Conservation (phyloP, 2,113 vertebrate genomes). For the Aplodontia rufa region DNA sequence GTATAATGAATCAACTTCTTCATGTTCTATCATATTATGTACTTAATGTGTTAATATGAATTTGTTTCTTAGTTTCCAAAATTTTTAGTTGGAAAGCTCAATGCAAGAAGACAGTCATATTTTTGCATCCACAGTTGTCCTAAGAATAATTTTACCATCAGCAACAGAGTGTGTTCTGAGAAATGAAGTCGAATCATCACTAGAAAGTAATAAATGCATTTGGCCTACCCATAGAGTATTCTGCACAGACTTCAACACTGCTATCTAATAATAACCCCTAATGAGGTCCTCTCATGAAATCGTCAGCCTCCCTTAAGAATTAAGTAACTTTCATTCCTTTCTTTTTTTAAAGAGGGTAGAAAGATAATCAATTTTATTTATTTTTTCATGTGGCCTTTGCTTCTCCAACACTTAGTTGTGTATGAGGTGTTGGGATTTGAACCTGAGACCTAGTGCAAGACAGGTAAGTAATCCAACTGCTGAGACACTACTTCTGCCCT, state of each 20-base stretch:
- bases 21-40: slow-evolving; percentile 14
- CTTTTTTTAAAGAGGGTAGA: too few species aligned
- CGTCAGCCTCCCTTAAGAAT: not conserved
- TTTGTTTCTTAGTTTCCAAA: slow-evolving; percentile 49
- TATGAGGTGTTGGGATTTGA: too few species aligned
- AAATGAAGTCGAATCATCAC: slow-evolving; percentile 12
- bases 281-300: not conserved
- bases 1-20: slow-evolving; percentile 44
- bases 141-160: not conserved
- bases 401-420: too few species aligned
- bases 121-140: not conserved
- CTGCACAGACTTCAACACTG: not conserved
- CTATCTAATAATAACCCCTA: not conserved
- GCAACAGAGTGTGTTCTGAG: not conserved
- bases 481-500: too few species aligned
- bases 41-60: slow-evolving; percentile 66
- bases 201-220: not conserved
- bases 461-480: too few species aligned
- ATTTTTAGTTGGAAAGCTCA: not conserved
- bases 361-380: too few species aligned
- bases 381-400: too few species aligned
- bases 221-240: not conserved
- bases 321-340: not conserved
- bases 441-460: too few species aligned
- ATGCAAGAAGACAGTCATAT: not conserved